Conservation (phyloP, 2,113 vertebrate species). For the Romanogobio albipinnatus region DNA sequence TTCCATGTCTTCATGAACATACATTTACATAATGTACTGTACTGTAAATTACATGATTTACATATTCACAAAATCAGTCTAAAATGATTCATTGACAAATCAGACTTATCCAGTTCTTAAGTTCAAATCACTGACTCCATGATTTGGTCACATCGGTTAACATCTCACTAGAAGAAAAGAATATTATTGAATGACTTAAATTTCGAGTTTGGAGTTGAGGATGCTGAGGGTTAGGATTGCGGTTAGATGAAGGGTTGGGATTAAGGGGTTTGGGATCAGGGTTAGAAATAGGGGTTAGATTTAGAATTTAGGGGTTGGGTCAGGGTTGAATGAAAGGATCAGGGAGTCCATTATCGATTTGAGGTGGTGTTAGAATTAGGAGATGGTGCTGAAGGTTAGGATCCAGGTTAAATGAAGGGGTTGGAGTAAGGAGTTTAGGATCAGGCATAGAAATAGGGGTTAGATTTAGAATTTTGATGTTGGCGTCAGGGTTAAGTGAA, state of each 20-base stretch:
- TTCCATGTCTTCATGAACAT: neutral
- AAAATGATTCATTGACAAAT: too few species aligned
- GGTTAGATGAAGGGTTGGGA: neutral
- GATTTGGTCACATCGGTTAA: too few species aligned
- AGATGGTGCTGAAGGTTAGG: neutral
- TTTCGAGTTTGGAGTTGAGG: neutral
- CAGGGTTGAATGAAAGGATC: too few species aligned
- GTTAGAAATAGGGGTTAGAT: neutral
- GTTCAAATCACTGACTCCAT: too few species aligned
- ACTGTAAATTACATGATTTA: too few species aligned
- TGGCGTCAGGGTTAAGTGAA: neutral
- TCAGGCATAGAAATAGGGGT: neutral
- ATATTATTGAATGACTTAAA: too few species aligned
- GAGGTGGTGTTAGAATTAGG: too few species aligned
- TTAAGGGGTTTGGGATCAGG: neutral
- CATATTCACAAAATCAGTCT: too few species aligned
- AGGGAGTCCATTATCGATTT: too few species aligned
- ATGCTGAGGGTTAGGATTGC: neutral
- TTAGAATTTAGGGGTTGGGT: neutral
- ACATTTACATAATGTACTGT: too few species aligned
- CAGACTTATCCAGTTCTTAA: too few species aligned
- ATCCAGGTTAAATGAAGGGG: neutral
- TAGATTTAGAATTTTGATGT: neutral
- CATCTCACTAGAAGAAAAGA: too few species aligned
- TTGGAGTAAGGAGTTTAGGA: neutral